phyloP scores from a whole-genome alignment of 2,888 invertebrate species.

The Odontothrips loti region DNA sequence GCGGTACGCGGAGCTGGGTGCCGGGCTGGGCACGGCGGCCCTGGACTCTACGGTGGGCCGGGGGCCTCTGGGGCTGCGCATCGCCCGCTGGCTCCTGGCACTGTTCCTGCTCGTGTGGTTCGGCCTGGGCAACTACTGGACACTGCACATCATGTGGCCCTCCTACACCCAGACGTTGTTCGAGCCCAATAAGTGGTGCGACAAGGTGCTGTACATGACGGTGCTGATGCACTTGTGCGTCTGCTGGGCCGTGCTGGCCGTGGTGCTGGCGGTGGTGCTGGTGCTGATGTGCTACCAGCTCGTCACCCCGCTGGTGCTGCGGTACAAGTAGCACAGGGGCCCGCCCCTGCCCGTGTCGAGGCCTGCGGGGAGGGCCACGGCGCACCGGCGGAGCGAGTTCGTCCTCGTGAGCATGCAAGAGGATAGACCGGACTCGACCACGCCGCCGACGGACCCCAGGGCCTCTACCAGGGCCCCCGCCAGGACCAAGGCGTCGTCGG shows the following conservation, averaged over 20 bases:
- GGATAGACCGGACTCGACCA: neutral
- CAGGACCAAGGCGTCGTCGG: no score
- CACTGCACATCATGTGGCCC: slow-evolving; percentile 70
- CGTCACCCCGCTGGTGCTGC: slow-evolving; percentile 56
- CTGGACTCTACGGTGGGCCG: slow-evolving; percentile 44
- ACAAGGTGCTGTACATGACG: slow-evolving; percentile 71
- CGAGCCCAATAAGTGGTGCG: slow-evolving; percentile 76
- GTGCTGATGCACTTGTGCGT: slow-evolving; percentile 67
- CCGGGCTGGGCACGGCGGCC: slow-evolving; percentile 40
- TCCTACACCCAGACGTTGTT: slow-evolving; percentile 64
- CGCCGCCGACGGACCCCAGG: neutral
- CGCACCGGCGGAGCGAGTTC: slow-evolving; percentile 4
- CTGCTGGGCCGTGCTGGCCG: slow-evolving; percentile 60
- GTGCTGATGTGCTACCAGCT: slow-evolving; percentile 64
- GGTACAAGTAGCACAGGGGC: slow-evolving; percentile 39
- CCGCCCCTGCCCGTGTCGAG: neutral
- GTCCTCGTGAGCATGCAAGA: neutral
- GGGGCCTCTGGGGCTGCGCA: slow-evolving; percentile 53
- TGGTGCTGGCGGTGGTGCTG: slow-evolving; percentile 56
- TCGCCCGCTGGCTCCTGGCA: slow-evolving; percentile 63
- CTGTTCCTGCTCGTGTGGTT: slow-evolving; percentile 71
- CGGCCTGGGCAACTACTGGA: slow-evolving; percentile 74
- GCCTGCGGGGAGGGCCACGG: neutral
- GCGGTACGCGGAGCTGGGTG: slow-evolving; percentile 47
- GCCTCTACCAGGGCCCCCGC: no score